phyloP scores from a whole-genome alignment of 1,140 invertebrate species.

The Dendrolimus punctatus region DNA sequence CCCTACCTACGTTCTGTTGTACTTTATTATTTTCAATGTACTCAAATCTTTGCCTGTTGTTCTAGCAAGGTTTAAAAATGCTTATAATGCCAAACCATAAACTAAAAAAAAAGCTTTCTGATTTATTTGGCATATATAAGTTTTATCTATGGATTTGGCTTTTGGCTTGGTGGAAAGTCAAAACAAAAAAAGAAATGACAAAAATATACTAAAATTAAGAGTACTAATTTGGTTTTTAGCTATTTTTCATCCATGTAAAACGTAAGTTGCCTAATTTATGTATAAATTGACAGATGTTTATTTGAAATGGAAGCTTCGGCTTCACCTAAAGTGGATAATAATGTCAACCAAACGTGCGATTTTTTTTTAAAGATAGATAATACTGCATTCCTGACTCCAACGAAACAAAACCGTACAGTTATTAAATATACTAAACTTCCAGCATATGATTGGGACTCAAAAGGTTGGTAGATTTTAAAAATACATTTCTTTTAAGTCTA shows the following conservation, averaged over 20 bases:
- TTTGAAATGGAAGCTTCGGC: constrained; percentile 50
- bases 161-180: not conserved
- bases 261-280: not conserved
- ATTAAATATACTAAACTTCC: constrained; percentile 55
- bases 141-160: too few species aligned
- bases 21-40: too few species aligned
- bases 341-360: constrained; percentile 31
- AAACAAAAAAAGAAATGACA: constrained; percentile 17
- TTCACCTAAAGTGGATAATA: constrained; percentile 31
- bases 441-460: constrained; percentile 34
- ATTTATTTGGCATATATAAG: too few species aligned
- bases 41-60: too few species aligned
- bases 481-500: not conserved
- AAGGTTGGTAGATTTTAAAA: constrained; percentile 26
- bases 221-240: constrained; percentile 7
- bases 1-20: too few species aligned
- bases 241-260: constrained; percentile 7
- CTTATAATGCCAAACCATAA: too few species aligned
- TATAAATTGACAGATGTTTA: constrained; percentile 9
- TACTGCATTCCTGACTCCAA: constrained; percentile 17
- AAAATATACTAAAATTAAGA: constrained; percentile 12
- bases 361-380: constrained; percentile 36
- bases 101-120: too few species aligned
- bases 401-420: constrained; percentile 39
- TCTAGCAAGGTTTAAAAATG: too few species aligned